Evolutionary conservation across 2,888 invertebrate species (phyloP), one percentile per base, ranked within the genome.

Genomic region (Mantis religiosa): DNA sequence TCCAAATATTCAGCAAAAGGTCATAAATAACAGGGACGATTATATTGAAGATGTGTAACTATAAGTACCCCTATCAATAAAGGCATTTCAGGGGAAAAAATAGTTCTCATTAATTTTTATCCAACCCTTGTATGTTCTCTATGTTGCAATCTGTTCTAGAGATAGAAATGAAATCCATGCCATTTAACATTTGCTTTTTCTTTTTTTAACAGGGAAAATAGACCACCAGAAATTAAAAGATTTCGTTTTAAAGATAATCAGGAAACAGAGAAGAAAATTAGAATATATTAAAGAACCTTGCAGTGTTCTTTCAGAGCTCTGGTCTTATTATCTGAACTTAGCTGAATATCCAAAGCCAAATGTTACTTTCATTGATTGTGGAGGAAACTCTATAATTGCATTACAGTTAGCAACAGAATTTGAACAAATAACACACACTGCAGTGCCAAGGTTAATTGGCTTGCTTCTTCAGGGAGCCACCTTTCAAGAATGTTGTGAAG

Each of bases 361-460:
- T 47, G 91, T 91, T 84, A 91, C 91, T 83, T 93, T 93, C 90
- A 89, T 92, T 6, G 54, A 89, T 0, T 89, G 89, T 84, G 97
- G 97, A 47, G 97, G 97, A 4, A 95, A 95, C 91, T 97, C 97
- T 0, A 94, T 97, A 90, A 92, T 94, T 54, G 96, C 96, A 27
- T 93, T 97, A 15, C 94, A 96, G 90, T 93, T 97, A 88, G 94
- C 95, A 82, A 95, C 94, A 91, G 94, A 94, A 91, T 91, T 96
- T 87, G 94, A 95, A 90, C 88, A 88, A 34, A 83, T 88, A 54
- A 83, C 90, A 14, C 90, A 90, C 83, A 83, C 71, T 54, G 83
- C 20, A 34, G 41, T 25, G 28, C 34, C 83, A 8, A 28, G 71
- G 28, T 83, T 91, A 20, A 27, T 90, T 9, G 47, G 85, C 14